Evolutionary conservation across 2,113 vertebrate genomes (phyloP), one percentile per base, ranked within the genome.

Genomic region (Centropus bengalensis): DNA sequence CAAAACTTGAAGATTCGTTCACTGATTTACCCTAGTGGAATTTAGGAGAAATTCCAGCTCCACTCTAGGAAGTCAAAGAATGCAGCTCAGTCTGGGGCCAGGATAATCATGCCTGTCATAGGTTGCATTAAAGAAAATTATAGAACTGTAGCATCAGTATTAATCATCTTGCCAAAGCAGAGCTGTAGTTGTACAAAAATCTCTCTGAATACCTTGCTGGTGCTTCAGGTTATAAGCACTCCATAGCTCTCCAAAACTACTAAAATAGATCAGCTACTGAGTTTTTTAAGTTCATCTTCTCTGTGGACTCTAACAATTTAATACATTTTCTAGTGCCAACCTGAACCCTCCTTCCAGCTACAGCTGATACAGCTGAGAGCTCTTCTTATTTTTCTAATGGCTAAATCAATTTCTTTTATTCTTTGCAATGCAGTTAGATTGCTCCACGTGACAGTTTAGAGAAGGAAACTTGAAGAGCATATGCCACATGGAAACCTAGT

Each of bases 331-430:
- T 84, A 55, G 63, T 59, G 68, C 58, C 49, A 76, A 11, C 86
- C 94, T 87, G 54, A 83, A 52, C 82, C 91, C 36, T 83, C 30
- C 82, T 92, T 89, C 89, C 32, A 92, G 78, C 82, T 86, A 76
- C 58, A 56, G 24, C 58, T 62, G 82, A 67, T 76, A 36, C 9
- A 76, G 42, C 45, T 4, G 1, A 82, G 76, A 64, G 56, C 55
- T 88, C 54, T 64, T 86, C 38, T 76, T 70, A 70, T 70, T 83
- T 70, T 86, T 85, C 45, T 76, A 88, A 91, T 71, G 74, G 63
- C 49, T 89, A 80, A 87, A 87, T 86, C 89, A 94, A 83, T 91
- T 92, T 62, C 63, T 91, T 83, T 81, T 77, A 84, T 59, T 77
- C 74, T 84, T 80, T 59, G 78, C 73, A 80, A 47, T 38, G 16